Base-by-base conservation (phyloP, 2,113 vertebrate genomes). In the Polypterus bichir region DNA sequence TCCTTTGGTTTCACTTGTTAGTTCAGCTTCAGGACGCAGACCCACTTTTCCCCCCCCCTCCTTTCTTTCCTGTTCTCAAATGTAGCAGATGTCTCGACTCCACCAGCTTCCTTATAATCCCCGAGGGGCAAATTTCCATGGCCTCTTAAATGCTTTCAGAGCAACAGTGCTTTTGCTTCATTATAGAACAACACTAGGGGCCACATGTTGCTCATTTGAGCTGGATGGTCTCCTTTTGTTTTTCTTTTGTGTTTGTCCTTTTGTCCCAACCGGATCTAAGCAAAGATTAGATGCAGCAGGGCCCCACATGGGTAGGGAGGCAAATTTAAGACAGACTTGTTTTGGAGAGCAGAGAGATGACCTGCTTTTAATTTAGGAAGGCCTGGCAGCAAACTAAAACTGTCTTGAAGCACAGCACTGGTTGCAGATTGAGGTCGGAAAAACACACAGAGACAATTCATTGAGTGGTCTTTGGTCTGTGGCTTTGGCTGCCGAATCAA, bases 121-220 rank as follows among this genome's bases (percentile, higher is more conserved):
- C 79, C 55, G n/a, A 70, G 74, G 4, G 65, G 62, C 48, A 55
- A 46, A 54, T 58, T 53, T 6, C 0, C 7, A 1, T 45, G 61
- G 68, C 46, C 69, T 62, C 76, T 63, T 75, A 73, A 72, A 73
- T 74, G 83, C 80, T 81, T 76, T 48, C 63, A 80, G 81, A 78
- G 66, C 72, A 54, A 66, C 77, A 79, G 68, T 59, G 72, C 83
- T 82, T 59, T 80, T 73, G 71, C 83, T 78, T 77, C 81, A 73
- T 90, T 88, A 76, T 78, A 78, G 88, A 71, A 68, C 73, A 83
- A 68, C 82, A 81, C 74, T 59, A 63, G 81, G 71, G 81, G 74
- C 76, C 91, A 89, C 81, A 79, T 88, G 90, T 83, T 85, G 62
- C 79, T 89, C 77, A 64, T 92, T 91, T 73, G 49, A 5, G 62